These are phyloP conservation scores for Agonopterix arenella DNA, from an alignment of 2,888 invertebrate species.

Conservation along the genomic window DNA sequence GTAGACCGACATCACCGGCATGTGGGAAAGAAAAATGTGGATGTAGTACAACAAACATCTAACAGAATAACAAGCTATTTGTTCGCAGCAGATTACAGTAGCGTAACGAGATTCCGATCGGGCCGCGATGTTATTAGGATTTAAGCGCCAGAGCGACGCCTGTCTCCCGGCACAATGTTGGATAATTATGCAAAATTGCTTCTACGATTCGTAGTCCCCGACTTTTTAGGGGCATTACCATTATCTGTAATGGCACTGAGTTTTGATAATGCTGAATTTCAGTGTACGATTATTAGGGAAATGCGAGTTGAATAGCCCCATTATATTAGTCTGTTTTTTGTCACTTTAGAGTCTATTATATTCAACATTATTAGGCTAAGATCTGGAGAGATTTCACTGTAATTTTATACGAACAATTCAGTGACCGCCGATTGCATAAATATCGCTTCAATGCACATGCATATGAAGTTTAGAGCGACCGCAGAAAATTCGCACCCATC, in stretches of 20 bases:
- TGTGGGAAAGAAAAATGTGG: conserved; percentile 5
- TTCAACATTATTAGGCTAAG: conserved; percentile 12
- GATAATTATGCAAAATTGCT: conserved; percentile 76
- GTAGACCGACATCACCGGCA: background rate
- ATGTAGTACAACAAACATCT: conserved; percentile 11
- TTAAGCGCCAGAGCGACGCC: conserved; percentile 57
- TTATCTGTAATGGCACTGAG: conserved; percentile 70
- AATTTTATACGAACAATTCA: conserved; percentile 46
- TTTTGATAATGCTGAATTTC: conserved; percentile 70
- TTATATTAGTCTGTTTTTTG: conserved; percentile 48
- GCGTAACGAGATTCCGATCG: conserved; percentile 69
- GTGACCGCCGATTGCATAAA: conserved; percentile 61
- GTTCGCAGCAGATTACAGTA: conserved; percentile 57
- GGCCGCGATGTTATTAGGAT: conserved; percentile 67
- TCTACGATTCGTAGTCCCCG: conserved; percentile 66
- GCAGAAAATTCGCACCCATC: conserved; percentile 59
- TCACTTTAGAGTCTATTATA: conserved; percentile 27
- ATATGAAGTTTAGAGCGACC: conserved; percentile 42
- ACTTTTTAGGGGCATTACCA: conserved; percentile 70
- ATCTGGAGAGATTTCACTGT: conserved; percentile 26
- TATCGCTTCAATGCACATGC: conserved; percentile 58
- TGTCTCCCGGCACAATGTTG: conserved; percentile 48
- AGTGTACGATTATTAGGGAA: conserved; percentile 62
- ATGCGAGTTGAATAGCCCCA: conserved; percentile 40
- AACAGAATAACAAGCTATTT: conserved; percentile 50